Percentiles rank a stretch among this genome's conserved stretches.
Evolutionary conservation across 2,113 vertebrate genomes (phyloP).

Genomic region (Lepisosteus oculatus): DNA sequence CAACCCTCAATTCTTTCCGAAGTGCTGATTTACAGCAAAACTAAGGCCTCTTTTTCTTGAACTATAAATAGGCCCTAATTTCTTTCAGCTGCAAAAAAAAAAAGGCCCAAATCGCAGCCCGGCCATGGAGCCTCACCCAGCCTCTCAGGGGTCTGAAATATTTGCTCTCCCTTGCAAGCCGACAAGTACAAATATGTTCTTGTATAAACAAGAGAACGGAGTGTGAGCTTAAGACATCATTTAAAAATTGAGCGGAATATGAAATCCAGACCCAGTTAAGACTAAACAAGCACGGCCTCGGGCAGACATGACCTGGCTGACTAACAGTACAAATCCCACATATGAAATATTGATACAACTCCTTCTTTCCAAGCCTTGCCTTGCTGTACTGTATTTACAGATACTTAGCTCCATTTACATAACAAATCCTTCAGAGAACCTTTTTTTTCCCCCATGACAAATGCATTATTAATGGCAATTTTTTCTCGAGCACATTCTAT

Average conservation of each 20-base stretch:
- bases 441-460: not conserved
- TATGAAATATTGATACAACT: no score
- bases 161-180: conserved; percentile 16
- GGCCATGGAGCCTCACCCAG: not conserved
- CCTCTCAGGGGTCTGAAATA: not conserved
- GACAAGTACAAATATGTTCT: conserved; percentile 21
- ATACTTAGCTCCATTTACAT: no score
- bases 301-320: no score
- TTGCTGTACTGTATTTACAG: no score
- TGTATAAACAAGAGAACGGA: conserved; percentile 23
- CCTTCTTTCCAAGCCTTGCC: no score
- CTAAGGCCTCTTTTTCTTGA: conserved; percentile 13
- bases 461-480: not conserved
- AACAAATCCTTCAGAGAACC: no score
- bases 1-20: conserved; percentile 25
- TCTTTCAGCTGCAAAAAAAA: conserved; percentile 32
- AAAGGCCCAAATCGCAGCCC: no score
- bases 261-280: not conserved
- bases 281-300: no score
- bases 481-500: not conserved
- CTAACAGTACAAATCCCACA: no score
- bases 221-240: not conserved
- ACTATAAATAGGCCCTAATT: conserved; percentile 33
- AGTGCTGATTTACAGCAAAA: conserved; percentile 15
- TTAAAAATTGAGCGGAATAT: not conserved